Evolutionary conservation across 2,113 vertebrate species (phyloP).

Genomic region (Mormoops blainvillei): DNA sequence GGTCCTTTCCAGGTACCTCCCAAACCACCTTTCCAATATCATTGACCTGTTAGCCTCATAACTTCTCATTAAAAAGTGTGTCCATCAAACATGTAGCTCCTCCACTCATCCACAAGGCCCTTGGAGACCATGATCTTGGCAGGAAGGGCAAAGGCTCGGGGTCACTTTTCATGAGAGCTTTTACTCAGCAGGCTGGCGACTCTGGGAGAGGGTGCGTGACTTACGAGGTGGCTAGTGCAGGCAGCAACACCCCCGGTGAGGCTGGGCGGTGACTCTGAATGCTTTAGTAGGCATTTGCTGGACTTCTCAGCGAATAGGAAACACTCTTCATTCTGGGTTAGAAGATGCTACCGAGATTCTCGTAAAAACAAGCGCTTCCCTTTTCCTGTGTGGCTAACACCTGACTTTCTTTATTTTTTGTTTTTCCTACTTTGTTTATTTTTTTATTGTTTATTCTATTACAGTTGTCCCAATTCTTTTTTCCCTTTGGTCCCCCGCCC

Average conservation of each 20-base stretch:
- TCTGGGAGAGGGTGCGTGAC: not conserved
- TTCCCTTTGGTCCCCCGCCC: too few relatives aligned
- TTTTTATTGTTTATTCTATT: too few relatives aligned
- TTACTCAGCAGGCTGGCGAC: not conserved
- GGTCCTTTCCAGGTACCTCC: not conserved
- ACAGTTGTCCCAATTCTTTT: too few relatives aligned
- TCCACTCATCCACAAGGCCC: not conserved
- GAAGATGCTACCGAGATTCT: not conserved
- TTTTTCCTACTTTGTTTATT: too few relatives aligned
- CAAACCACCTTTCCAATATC: not conserved
- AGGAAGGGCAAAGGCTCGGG: not conserved
- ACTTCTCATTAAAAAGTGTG: not conserved
- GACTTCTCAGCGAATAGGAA: not conserved
- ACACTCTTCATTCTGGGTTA: not conserved
- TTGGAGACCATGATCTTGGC: not conserved
- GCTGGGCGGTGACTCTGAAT: not conserved
- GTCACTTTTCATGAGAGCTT: not conserved
- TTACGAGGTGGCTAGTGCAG: not conserved
- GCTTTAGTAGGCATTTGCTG: not conserved
- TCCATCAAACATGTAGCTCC: not conserved
- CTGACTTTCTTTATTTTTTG: not conserved
- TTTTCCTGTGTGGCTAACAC: not conserved
- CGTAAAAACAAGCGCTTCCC: not conserved
- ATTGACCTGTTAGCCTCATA: not conserved
- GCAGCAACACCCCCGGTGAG: not conserved